Percentiles rank a stretch among this genome's conserved stretches.
These are phyloP conservation scores for Furcifer pardalis DNA, from an alignment of 2,797 vertebrate genomes.

Conservation along the genomic window DNA sequence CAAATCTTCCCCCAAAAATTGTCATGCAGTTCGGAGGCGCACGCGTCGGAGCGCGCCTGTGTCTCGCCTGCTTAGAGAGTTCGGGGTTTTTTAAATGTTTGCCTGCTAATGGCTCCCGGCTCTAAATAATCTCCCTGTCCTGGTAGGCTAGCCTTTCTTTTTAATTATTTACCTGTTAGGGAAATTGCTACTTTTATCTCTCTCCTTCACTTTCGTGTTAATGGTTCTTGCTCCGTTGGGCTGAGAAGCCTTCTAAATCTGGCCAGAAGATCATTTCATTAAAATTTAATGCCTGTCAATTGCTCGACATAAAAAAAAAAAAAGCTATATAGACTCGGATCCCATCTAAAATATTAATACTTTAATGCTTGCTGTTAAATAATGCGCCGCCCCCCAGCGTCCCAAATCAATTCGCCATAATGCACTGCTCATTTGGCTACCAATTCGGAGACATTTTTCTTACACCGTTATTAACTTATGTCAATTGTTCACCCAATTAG, in stretches of 20 bases:
- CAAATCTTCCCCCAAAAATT: background rate
- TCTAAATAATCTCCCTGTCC: conserved; percentile 9
- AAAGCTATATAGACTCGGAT: conserved; percentile 24
- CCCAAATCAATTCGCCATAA: conserved; percentile 48
- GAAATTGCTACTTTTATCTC: conserved; percentile 18
- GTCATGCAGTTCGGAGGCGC: too few relatives aligned
- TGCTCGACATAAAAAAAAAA: conserved; percentile 63
- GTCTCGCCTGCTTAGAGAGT: background rate
- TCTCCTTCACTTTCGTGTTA: conserved; percentile 46
- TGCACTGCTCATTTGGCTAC: conserved; percentile 30
- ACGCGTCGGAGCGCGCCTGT: too few relatives aligned
- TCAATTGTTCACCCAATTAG: conserved; percentile 39
- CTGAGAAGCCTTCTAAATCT: conserved; percentile 51
- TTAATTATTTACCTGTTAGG: conserved; percentile 64
- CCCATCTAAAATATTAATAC: conserved; percentile 80
- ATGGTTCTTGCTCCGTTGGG: conserved; percentile 44
- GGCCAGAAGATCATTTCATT: conserved; percentile 64
- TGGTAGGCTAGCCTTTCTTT: conserved; percentile 19
- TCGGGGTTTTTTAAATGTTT: conserved; percentile 1
- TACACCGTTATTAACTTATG: conserved; percentile 26
- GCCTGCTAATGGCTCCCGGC: background rate
- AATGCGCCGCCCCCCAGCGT: conserved; percentile 75
- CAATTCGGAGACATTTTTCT: conserved; percentile 28
- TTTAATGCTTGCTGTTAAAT: conserved; percentile 71
- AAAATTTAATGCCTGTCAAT: conserved; percentile 73